Evolutionary conservation across 1,140 invertebrate species (phyloP), one percentile per base, ranked within the genome.

Genomic region (Cyclina sinensis): DNA sequence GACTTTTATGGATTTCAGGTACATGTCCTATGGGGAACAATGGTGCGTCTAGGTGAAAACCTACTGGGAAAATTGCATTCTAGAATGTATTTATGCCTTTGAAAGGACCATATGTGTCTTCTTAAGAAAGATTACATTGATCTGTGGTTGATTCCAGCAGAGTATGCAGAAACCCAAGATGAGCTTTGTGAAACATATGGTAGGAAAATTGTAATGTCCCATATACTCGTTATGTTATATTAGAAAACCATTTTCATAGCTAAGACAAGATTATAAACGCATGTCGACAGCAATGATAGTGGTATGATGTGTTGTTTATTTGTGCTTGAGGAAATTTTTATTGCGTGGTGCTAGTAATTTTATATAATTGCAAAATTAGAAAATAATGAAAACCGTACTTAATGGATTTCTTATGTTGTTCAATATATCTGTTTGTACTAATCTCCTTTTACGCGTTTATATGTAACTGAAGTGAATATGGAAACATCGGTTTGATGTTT

Each of bases 51-150:
- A 18, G 5, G 37, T 18, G 12, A 35, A 70, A 70, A 18, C 3
- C 14, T 37, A 70, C 35, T n/a, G 14, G 0, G 32, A 37, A 37
- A 37, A 70, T 39, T 3, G 12, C 35, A 4, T 70, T 37, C 65
- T 18, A 14, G 30, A 14, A 37, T 16, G 21, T 32, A 18, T 70
- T 27, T 27, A 24, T 62, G 24, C 14, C 14, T 37, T 4, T n/a
- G 32, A 70, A 70, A 37, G 32, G 11, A 70, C 35, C 65, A 70
- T 70, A 32, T 70, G 65, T 70, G 65, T n/a, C 24, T 37, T 16
- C 32, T 70, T 70, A 37, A 70, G 37, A 32, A 5, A 21, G 65
- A 70, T 70, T 70, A 70, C 9, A 35, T 35, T 70, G 65, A 70
- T 70, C 57, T 24, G 7, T 27, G n/a, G 37, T 70, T 32, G 65